Evolutionary conservation across 2,797 vertebrate species (phyloP), one percentile per base, ranked within the genome.

Genomic region (Triplophysa yarkandensis): DNA sequence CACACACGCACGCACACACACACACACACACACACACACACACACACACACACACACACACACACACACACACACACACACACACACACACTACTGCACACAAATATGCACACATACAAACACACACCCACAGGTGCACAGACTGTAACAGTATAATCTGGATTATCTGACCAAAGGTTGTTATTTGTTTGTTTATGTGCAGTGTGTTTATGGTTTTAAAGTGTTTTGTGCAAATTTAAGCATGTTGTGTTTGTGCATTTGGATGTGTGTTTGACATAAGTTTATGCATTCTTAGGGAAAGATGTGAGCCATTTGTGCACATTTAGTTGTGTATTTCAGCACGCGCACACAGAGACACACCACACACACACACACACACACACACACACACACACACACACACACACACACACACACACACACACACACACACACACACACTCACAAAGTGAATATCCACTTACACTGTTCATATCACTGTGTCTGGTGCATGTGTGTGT

Each of bases 131-230:
- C 39, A 60, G 1, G 32, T 14, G 34, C 62, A 54, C 14, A 39
- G 10, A 36, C 11, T 34, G 16, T 61, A 50, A 25, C 46, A 50
- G 41, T 68, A 14, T 72, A 66, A 68, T 55, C 78, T 74, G 73
- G 60, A 58, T 76, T 69, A 76, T 63, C 27, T 61, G 57, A 67
- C 55, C 77, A 64, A 63, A 57, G 46, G 57, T 17, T 62, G 34
- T 58, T 68, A 23, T 58, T 48, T 43, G 32, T n/a, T 28, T 27
- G 9, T 43, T 43, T 43, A 43, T 43, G 1, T 30, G 6, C 39
- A 14, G 30, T 3, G 14, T 62, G 30, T 62, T 50, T 4, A 36
- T n/a, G 10, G 21, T 19, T 72, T 27, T 19, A 16, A 23, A 14
- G 25, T 71, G 28, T 44, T 34, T 63, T 9, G 62, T 6, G 25